phyloP scores from a whole-genome alignment of 2,888 invertebrate species.

The Vesta saturnalis region DNA sequence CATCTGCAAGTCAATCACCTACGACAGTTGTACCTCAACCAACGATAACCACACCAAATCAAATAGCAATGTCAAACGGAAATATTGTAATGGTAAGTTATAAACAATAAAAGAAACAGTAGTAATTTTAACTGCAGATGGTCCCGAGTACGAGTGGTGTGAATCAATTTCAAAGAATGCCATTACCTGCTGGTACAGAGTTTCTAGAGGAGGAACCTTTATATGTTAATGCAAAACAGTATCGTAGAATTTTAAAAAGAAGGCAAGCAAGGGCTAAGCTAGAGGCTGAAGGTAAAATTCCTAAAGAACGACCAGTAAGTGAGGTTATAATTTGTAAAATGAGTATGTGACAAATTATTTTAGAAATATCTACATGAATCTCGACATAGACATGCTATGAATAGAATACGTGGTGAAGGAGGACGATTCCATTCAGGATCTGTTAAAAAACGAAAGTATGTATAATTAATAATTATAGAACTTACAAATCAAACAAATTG shows the following conservation, averaged over 20 bases:
- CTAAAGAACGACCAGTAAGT: slow-evolving; percentile 90
- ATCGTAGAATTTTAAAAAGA: slow-evolving; percentile 93
- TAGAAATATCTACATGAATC: slow-evolving; percentile 99
- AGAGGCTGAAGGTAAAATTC: slow-evolving; percentile 94
- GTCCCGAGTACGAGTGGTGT: slow-evolving; percentile 65
- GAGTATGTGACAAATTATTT: slow-evolving; percentile 18
- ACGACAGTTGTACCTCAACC: slow-evolving; percentile 61
- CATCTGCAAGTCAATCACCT: slow-evolving; percentile 54
- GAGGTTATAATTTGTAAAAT: background rate
- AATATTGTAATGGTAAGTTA: slow-evolving; percentile 80
- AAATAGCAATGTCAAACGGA: slow-evolving; percentile 71
- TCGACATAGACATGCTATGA: slow-evolving; percentile 96
- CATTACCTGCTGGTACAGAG: slow-evolving; percentile 68
- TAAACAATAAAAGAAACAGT: slow-evolving; percentile 7
- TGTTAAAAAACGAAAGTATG: slow-evolving; percentile 55
- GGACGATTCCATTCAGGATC: slow-evolving; percentile 90
- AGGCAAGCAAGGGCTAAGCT: slow-evolving; percentile 94
- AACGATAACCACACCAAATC: slow-evolving; percentile 61
- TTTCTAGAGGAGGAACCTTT: slow-evolving; percentile 92
- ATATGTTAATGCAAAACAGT: slow-evolving; percentile 98
- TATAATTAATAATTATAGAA: too few relatives aligned
- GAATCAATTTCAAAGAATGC: slow-evolving; percentile 68
- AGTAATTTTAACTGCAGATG: slow-evolving; percentile 62
- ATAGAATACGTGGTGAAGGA: slow-evolving; percentile 94
- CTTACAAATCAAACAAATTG: too few relatives aligned